Evolutionary conservation across 2,888 invertebrate species (phyloP).

Genomic region (Tinea pellionella): DNA sequence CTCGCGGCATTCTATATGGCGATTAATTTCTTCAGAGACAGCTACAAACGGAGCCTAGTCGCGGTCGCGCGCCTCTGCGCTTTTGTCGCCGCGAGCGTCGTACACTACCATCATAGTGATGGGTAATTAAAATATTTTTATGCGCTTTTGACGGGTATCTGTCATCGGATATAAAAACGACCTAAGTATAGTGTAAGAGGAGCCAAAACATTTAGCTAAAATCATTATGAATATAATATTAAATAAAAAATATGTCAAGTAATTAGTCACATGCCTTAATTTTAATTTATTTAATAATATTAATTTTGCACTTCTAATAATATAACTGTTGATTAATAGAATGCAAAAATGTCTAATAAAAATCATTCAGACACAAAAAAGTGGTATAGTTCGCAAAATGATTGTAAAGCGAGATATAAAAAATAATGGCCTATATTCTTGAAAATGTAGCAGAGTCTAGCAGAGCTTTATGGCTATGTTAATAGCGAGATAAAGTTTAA

Average conservation of each 20-base stretch:
- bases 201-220: background rate
- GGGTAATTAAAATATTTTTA: slow-evolving; percentile 12
- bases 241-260: no score
- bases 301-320: no score
- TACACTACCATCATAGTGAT: background rate
- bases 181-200: background rate
- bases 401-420: slow-evolving; percentile 1
- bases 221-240: no score
- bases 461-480: slow-evolving; percentile 8
- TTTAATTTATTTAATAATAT: no score
- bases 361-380: background rate
- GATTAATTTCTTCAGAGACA: slow-evolving; percentile 15
- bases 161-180: background rate
- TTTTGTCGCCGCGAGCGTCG: slow-evolving; percentile 4
- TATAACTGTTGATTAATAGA: no score
- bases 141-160: background rate
- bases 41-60: slow-evolving; percentile 4
- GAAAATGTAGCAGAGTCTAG: background rate
- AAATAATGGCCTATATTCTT: background rate
- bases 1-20: slow-evolving; percentile 14
- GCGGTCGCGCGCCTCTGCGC: background rate
- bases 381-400: background rate
- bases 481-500: slow-evolving; percentile 9
- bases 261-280: no score
- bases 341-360: no score